phyloP scores from a whole-genome alignment of 2,797 vertebrate species.

The Atherinosoma microstoma region DNA sequence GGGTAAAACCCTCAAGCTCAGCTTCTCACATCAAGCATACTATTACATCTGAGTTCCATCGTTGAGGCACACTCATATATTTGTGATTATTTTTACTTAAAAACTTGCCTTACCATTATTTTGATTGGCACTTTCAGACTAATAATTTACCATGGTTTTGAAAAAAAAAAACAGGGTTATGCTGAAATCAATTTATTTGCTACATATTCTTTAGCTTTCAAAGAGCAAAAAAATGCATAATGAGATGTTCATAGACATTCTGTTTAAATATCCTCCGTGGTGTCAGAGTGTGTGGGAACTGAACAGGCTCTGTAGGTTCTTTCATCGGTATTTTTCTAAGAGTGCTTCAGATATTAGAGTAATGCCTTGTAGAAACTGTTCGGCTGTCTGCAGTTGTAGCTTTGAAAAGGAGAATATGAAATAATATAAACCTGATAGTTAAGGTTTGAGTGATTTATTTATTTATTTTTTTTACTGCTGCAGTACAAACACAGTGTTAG shows the following conservation, averaged over 20 bases:
- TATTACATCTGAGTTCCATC: constrained; percentile 47
- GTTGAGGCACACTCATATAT: neutral
- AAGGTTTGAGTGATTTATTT: constrained; percentile 10
- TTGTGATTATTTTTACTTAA: neutral
- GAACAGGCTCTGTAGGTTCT: constrained; percentile 9
- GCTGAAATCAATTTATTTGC: neutral
- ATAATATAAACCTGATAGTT: constrained; percentile 20
- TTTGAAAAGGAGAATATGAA: constrained; percentile 6
- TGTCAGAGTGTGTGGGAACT: constrained; percentile 33
- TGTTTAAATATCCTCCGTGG: constrained; percentile 32
- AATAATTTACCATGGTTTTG: neutral
- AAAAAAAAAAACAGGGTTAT: neutral
- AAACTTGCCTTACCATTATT: neutral
- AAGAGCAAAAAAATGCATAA: constrained; percentile 9
- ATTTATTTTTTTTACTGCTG: constrained; percentile 23
- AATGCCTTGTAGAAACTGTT: constrained; percentile 34
- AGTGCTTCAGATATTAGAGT: constrained; percentile 36
- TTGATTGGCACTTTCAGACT: neutral
- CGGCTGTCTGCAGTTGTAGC: constrained; percentile 17
- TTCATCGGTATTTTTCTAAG: constrained; percentile 32
- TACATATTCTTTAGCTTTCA: neutral
- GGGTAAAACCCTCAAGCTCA: constrained; percentile 71
- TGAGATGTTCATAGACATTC: constrained; percentile 26
- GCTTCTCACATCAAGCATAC: constrained; percentile 69
- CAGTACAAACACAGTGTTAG: constrained; percentile 30